Evolutionary conservation across 1,140 invertebrate genomes (phyloP).

Genomic region (Drosophila repletoides): DNA sequence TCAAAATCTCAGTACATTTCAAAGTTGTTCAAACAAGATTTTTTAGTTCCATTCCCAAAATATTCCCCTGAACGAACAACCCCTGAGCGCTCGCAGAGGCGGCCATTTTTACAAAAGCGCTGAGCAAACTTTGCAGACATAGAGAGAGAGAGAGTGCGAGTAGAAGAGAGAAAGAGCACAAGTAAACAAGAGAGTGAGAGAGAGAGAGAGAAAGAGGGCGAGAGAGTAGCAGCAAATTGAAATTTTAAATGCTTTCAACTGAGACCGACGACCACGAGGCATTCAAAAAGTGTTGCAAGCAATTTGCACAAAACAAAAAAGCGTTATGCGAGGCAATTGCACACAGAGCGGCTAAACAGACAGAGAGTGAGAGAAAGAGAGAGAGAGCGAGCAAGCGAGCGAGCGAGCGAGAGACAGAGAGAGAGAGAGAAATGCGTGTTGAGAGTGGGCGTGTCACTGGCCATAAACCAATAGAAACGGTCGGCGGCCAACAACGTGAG

Average conservation of each 20-base stretch:
- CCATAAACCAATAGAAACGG: constrained; percentile 53
- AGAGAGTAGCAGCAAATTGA: constrained; percentile 59
- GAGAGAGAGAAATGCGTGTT: constrained; percentile 1
- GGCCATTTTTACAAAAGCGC: constrained; percentile 71
- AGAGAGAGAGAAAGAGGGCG: constrained; percentile 10
- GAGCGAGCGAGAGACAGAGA: constrained; percentile 3
- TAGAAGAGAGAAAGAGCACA: constrained; percentile 19
- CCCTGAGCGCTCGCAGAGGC: constrained; percentile 46
- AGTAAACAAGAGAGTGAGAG: constrained; percentile 3
- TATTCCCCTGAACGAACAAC: constrained; percentile 40
- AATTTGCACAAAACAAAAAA: constrained; percentile 79
- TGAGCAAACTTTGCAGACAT: constrained; percentile 56
- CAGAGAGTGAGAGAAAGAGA: background rate
- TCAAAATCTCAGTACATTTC: too few species aligned
- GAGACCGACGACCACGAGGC: constrained; percentile 71
- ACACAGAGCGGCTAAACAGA: constrained; percentile 20
- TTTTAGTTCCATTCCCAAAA: constrained; percentile 45
- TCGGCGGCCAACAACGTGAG: constrained; percentile 25
- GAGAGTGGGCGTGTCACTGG: constrained; percentile 53
- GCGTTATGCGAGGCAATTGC: constrained; percentile 65
- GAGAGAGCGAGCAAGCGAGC: constrained; percentile 13
- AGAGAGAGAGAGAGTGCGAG: background rate
- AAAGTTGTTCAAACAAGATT: constrained; percentile 18
- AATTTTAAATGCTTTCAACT: constrained; percentile 80
- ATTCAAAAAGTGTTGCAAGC: constrained; percentile 80